Evolutionary conservation across 2,113 vertebrate species (phyloP), one percentile per base, ranked within the genome.

Genomic region (Collichthys lucidus): DNA sequence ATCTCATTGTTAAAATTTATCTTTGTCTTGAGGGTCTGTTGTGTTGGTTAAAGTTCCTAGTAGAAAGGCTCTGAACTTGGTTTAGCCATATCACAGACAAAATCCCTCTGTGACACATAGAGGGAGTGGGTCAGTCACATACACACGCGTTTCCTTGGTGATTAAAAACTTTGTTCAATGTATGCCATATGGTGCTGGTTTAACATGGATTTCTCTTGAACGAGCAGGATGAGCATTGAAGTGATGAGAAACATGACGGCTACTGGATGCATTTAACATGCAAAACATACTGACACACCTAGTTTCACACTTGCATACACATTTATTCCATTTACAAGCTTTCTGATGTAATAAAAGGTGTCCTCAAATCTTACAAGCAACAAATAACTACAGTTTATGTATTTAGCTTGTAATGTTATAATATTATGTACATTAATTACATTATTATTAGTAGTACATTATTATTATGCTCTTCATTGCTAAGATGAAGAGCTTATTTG

Each of bases 1-100:
- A 73, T 31, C 56, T 79, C 56, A 86, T 82, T 56, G 71, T 80
- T 79, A 1, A 40, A 79, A 42, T 79, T 73, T 86, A 14, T 69
- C 79, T 82, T 81, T 80, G 61, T 85, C 73, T 56, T 79, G 3
- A 64, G 42, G 46, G 69, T 75, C 22, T 82, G 29, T 84, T 87
- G 42, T 83, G 60, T 73, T 81, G 59, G 60, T 87, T 69, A 4
- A 75, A 67, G 56, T 61, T 86, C 56, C 70, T 77, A 9, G 44
- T 75, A 52, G 19, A 74, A 68, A 73, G 42, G 24, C 66, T 81
- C 53, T 79, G 42, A 66, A 60, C 42, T 81, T 73, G 52, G 46
- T 83, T 84, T 59, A 46, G 63, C 56, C 63, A 63, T 80, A 55
- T 74, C 16, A 47, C 29, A 29, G 16, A 79, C 68, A 50, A 65